A percentile compares a stretch with the other conserved stretches of the same genome.
Evolutionary conservation across 1,140 invertebrate genomes (phyloP).

Genomic region (Diploscapter pachys): DNA sequence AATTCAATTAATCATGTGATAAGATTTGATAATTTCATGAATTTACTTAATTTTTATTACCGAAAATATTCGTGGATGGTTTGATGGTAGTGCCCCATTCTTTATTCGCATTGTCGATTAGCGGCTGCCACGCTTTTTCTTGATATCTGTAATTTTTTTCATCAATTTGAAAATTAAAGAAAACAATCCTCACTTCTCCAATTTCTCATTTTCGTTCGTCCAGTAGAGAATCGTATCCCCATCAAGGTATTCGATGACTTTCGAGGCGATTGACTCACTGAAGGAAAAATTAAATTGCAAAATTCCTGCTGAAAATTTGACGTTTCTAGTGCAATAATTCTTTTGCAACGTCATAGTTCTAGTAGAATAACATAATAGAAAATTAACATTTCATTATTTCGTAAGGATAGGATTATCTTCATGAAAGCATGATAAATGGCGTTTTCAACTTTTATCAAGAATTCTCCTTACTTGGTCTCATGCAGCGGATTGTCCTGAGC

Average conservation of each 20-base stretch:
- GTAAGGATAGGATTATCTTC: slow-evolving; percentile 20
- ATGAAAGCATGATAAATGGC: slow-evolving; percentile 1
- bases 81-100: slow-evolving; percentile 47
- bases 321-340: too few species aligned
- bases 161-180: neutral
- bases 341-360: too few species aligned
- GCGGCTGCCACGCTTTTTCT: slow-evolving; percentile 77
- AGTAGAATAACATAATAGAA: too few species aligned
- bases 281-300: neutral
- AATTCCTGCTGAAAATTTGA: too few species aligned
- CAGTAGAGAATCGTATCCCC: slow-evolving; percentile 76
- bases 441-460: neutral
- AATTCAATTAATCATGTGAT: slow-evolving; percentile 4
- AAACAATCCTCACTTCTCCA: slow-evolving; percentile 67
- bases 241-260: slow-evolving; percentile 76
- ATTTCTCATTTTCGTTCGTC: slow-evolving; percentile 70
- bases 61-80: slow-evolving; percentile 60
- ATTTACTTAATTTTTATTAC: slow-evolving; percentile 8
- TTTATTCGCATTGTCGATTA: slow-evolving; percentile 81
- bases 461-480: slow-evolving; percentile 62
- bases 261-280: slow-evolving; percentile 71
- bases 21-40: neutral
- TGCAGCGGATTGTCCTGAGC: slow-evolving; percentile 84
- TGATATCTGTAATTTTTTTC: slow-evolving; percentile 67
- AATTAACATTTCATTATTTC: too few species aligned